Evolutionary conservation across 2,888 invertebrate species (phyloP).

Genomic region (Pseudococcus jackbeardsleyi): DNA sequence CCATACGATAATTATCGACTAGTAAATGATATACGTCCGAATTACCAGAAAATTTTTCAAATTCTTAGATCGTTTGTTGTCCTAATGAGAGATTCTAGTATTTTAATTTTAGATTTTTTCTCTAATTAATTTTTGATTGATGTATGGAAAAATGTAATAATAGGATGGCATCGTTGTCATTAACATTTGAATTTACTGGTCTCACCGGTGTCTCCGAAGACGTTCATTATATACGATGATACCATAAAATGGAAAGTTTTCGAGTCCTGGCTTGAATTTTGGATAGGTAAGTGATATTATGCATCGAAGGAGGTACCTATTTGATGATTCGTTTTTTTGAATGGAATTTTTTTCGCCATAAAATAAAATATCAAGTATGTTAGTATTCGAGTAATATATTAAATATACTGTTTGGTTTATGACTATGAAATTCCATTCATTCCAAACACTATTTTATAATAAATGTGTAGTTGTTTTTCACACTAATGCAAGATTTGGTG

Average conservation of each 20-base stretch:
- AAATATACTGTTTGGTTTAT: too few relatives aligned
- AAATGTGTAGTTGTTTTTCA: too few relatives aligned
- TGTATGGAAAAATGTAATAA: slow-evolving; percentile 20
- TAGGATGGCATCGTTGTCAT: slow-evolving; percentile 21
- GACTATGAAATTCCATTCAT: too few relatives aligned
- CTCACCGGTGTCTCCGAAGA: neutral
- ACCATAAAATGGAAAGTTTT: neutral
- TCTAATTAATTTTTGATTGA: slow-evolving; percentile 24
- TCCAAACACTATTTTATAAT: too few relatives aligned
- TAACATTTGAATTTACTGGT: neutral
- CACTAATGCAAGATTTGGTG: too few relatives aligned
- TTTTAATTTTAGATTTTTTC: slow-evolving; percentile 45
- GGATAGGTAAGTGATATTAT: too few relatives aligned
- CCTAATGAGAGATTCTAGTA: neutral
- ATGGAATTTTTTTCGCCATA: too few relatives aligned
- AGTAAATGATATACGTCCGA: slow-evolving; percentile 25
- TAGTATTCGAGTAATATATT: too few relatives aligned
- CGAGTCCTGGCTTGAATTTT: neutral
- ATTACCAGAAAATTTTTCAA: slow-evolving; percentile 34
- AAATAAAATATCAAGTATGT: too few relatives aligned
- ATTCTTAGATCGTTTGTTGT: slow-evolving; percentile 33
- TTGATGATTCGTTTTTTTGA: too few relatives aligned
- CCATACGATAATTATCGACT: slow-evolving; percentile 19
- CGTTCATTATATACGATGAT: too few relatives aligned
- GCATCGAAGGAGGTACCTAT: too few relatives aligned